phyloP scores from a whole-genome alignment of 2,113 vertebrate species.

The Hystrix cristata region DNA sequence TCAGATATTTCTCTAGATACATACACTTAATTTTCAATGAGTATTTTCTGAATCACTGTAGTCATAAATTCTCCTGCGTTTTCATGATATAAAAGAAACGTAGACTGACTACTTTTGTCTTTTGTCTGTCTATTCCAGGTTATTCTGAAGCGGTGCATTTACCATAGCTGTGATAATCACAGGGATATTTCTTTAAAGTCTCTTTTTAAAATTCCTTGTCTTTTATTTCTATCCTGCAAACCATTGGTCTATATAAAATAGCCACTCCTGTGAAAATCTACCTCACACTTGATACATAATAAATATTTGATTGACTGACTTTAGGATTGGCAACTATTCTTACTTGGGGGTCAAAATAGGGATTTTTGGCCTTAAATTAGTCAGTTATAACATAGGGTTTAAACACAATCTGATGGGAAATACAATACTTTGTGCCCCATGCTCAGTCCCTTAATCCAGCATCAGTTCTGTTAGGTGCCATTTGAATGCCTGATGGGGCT shows the following conservation, averaged over 20 bases:
- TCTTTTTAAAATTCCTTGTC: background rate
- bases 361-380: background rate
- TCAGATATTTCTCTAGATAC: background rate
- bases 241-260: no score
- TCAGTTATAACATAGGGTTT: background rate
- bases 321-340: background rate
- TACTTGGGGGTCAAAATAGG: background rate
- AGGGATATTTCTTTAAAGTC: background rate
- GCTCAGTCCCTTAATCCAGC: background rate
- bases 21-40: background rate
- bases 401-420: background rate
- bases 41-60: background rate
- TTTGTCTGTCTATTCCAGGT: background rate
- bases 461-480: background rate
- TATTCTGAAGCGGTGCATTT: background rate
- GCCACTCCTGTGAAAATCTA: background rate
- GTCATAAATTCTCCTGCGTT: background rate
- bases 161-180: background rate
- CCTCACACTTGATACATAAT: background rate
- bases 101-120: background rate
- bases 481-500: background rate
- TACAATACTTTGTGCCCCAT: background rate
- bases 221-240: background rate
- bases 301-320: slow-evolving; percentile 4
- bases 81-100: background rate